A percentile compares a stretch with the other conserved stretches of the same genome.
Conservation (phyloP, 2,113 vertebrate species). For the Phasianus colchicus region DNA sequence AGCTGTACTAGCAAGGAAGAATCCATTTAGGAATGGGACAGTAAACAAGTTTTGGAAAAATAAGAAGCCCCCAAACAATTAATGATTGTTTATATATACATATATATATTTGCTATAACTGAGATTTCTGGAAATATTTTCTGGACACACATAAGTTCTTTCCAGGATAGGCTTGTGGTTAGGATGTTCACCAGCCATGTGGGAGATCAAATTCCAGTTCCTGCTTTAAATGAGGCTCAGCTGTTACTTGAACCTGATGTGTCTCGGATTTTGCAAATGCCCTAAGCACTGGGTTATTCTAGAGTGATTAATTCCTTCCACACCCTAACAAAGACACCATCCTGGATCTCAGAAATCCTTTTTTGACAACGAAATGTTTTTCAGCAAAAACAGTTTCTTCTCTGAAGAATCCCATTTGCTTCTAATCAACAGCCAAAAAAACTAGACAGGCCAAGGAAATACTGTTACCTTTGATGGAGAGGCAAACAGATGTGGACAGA, state of each 20-base stretch:
- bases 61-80: neutral
- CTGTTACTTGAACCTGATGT: neutral
- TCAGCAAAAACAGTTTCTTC: neutral
- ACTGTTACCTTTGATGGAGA: neutral
- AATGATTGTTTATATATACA: neutral
- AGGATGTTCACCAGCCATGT: neutral
- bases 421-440: neutral
- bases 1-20: neutral
- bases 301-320: neutral
- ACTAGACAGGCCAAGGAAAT: slow-evolving; percentile 19
- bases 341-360: neutral
- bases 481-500: neutral
- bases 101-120: neutral
- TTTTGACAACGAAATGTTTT: neutral
- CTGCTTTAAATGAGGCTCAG: slow-evolving; percentile 9
- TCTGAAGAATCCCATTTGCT: neutral
- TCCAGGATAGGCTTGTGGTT: neutral
- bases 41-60: neutral
- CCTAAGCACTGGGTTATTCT: neutral
- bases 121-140: neutral
- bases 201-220: neutral
- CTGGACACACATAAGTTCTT: neutral
- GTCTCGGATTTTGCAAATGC: neutral
- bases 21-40: neutral
- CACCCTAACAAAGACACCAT: neutral